Base-by-base conservation (phyloP, 2,888 invertebrate species). In the Chloromyia formosa region DNA sequence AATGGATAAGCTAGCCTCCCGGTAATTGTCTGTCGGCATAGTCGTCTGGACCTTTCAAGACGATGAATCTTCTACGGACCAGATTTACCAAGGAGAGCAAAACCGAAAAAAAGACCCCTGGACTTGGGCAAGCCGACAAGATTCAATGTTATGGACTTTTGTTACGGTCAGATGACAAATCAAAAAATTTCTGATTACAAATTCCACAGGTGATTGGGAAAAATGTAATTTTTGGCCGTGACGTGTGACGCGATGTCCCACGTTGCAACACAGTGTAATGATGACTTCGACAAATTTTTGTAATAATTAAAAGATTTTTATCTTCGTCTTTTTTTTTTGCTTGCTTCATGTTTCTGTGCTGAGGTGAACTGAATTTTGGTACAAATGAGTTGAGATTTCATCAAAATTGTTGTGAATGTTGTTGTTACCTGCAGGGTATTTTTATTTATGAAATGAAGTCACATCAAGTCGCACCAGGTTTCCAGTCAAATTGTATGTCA, bases 91-190 rank as follows among this genome's bases (percentile, higher is more conserved):
- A 5, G n/a, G n/a, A n/a, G n/a, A n/a, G n/a, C n/a, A n/a, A n/a
- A n/a, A n/a, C n/a, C n/a, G n/a, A n/a, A n/a, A n/a, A n/a, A n/a
- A n/a, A n/a, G n/a, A n/a, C n/a, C n/a, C n/a, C n/a, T n/a, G n/a
- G n/a, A n/a, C 53, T 3, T 53, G n/a, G 60, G 14, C 60, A 7
- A 35, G 12, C 4, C 22, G 14, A 40, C 62, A 62, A 35, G 62
- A 62, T n/a, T n/a, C 62, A 62, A 62, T n/a, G 40, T 62, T 62
- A n/a, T 61, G 35, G 62, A 35, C 27, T 18, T 62, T 62, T n/a
- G 62, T 40, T 62, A 62, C 62, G 62, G 62, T 62, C 40, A 62
- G 16, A 62, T 62, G 62, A 62, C 62, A 62, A 62, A 62, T 62
- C 62, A 62, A 62, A 40, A 62, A 22, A 62, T 62, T 40, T n/a